Evolutionary conservation across 2,888 invertebrate species (phyloP), one percentile per base, ranked within the genome.

Genomic region (Lepidonotus clava): DNA sequence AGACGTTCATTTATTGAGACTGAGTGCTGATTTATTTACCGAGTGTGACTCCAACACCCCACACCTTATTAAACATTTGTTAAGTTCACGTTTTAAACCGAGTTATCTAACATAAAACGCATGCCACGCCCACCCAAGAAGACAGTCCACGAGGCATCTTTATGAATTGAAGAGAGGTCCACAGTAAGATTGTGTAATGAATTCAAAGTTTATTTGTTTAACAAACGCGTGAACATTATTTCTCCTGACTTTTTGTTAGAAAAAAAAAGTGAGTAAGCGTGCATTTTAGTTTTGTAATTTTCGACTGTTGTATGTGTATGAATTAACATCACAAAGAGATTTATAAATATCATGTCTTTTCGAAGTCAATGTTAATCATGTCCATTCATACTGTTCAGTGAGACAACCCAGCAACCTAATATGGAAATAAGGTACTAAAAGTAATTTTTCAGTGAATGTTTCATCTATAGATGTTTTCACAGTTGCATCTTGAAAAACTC

Each of bases 401-500:
- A 71, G 38, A 24, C 38, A 34, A 6, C 1, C 71, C 38, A 71
- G 71, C n/a, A 38, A 71, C 38, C 24, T 71, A 38, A 71, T 71
- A 11, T 71, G 71, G 71, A 71, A 38, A 71, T 71, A 71, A 71
- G 71, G 71, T 71, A 71, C 11, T 36, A 32, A 28, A 61, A 61
- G 61, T 18, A 71, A n/a, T n/a, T n/a, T n/a, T n/a, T n/a, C n/a
- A n/a, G n/a, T n/a, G n/a, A n/a, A n/a, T n/a, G n/a, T n/a, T n/a
- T n/a, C n/a, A n/a, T n/a, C n/a, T n/a, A n/a, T n/a, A n/a, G n/a
- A n/a, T n/a, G n/a, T n/a, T n/a, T n/a, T n/a, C n/a, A n/a, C n/a
- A n/a, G n/a, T 71, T 32, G 61, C 61, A 71, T 71, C 71, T 71
- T 38, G 71, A n/a, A n/a, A n/a, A n/a, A n/a, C n/a, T n/a, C n/a